A percentile compares a stretch with the other conserved stretches of the same genome.
phyloP scores from a whole-genome alignment of 1,140 invertebrate genomes.

The Pseudomyrmex sp. region DNA sequence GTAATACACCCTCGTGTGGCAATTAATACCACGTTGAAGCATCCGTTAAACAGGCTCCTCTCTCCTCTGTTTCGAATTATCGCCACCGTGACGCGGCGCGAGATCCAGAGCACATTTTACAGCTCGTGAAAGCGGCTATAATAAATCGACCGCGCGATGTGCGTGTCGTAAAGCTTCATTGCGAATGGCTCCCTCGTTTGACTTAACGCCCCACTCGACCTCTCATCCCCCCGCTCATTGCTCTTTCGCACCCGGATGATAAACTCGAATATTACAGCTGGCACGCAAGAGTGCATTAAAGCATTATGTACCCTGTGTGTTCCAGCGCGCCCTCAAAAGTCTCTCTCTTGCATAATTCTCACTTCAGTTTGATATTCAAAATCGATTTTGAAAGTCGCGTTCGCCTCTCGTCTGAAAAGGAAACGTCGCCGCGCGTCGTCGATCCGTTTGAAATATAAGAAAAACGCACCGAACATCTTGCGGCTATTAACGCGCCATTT shows the following conservation, averaged over 20 bases:
- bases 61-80: not conserved
- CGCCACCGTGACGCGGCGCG: too few relatives aligned
- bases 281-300: too few relatives aligned
- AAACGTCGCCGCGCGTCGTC: too few relatives aligned
- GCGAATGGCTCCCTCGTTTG: constrained; percentile 16
- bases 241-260: not conserved
- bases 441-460: too few relatives aligned
- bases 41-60: constrained; percentile 14
- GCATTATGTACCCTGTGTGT: too few relatives aligned
- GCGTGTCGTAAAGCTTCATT: not conserved
- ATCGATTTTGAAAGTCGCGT: too few relatives aligned
- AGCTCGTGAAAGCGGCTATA: constrained; percentile 23
- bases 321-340: too few relatives aligned
- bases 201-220: constrained; percentile 3
- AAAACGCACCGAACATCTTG: constrained; percentile 2
- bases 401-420: too few relatives aligned
- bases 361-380: too few relatives aligned
- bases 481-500: constrained; percentile 44
- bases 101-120: constrained; percentile 14
- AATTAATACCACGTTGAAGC: constrained; percentile 28
- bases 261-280: not conserved
- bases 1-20: not conserved
- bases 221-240: not conserved
- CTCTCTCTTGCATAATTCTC: too few relatives aligned
- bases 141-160: constrained; percentile 40